Evolutionary conservation across 92 coral and sea anemone genomes (phyloP), one percentile per base, ranked within the genome.

Genomic region (Epizoanthus stellaris): DNA sequence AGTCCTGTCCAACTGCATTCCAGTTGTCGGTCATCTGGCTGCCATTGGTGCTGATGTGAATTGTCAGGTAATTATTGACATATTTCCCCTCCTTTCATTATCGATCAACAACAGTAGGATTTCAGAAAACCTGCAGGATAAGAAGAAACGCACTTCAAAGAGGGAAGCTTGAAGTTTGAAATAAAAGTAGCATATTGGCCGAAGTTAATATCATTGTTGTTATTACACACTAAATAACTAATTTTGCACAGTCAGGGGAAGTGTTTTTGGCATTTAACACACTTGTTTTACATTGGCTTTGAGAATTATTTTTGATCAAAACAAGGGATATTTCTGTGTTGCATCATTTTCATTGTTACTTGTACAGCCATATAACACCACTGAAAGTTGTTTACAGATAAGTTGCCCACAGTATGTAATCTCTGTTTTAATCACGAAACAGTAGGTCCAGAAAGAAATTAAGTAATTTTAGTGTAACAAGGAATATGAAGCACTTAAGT

Each of bases 31-130:
- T 77, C 68, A 82, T 62, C 88, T 97, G 17, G 84, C 88, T 11
- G 73, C 89, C 11, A 84, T 94, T 73, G 99, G 98, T 77, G 99
- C 97, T 0, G 83, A 97, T 68, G 84, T 91, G 36, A 91, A 97
- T 47, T 88, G 82, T 21, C 93, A 82, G 87, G 99, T 97, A 91
- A 75, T 58, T 47, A 58, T 23, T 1, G 0, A 4, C 57, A 25
- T 11, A 10, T 7, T 49, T 34, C 70, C 12, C 6, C 23, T 43
- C 67, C 25, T 67, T 0, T 53, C 14, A 72, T 12, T 72, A 45
- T 12, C 19, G 23, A 5, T 0, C 8, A 45, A 47, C 11, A 72
- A 45, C 3, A 20, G 75, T 42, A 43, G 52, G 0, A 68, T 7
- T 13, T 34, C 2, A 34, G n/a, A 34, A 52, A 52, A 0, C 15